Evolutionary conservation across 2,113 vertebrate species (phyloP).

Genomic region (Brachyhypopomus occidentalis): DNA sequence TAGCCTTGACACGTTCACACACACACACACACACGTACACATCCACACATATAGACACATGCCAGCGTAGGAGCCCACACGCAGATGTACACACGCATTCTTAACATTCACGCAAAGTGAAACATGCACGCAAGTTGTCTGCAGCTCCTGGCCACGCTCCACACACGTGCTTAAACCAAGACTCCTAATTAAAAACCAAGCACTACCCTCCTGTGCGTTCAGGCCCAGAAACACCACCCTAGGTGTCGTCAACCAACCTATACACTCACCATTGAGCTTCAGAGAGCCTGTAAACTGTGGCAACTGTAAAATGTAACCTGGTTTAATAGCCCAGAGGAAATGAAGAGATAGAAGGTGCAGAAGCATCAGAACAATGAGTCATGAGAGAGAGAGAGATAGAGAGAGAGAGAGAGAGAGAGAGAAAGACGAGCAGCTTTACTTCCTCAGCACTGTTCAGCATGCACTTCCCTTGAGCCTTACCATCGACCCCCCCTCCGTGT

Average conservation of each 20-base stretch:
- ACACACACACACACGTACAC: neutral
- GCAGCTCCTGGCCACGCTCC: neutral
- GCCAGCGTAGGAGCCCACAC: neutral
- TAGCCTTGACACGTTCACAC: neutral
- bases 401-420: neutral
- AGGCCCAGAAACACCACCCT: neutral
- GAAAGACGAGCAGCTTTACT: constrained; percentile 6
- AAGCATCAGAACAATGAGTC: neutral
- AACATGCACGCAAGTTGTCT: neutral
- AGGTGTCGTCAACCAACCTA: constrained; percentile 5
- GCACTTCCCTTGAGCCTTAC: constrained; percentile 49
- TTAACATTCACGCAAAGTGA: neutral
- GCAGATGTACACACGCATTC: neutral
- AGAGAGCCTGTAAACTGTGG: neutral
- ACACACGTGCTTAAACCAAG: neutral
- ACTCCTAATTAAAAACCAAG: no score
- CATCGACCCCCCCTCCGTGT: constrained; percentile 43
- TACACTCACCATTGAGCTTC: constrained; percentile 3
- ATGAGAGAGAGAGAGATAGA: neutral
- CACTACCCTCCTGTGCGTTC: neutral
- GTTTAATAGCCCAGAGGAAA: neutral
- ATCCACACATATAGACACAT: neutral
- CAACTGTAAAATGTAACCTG: constrained; percentile 21
- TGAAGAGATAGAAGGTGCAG: neutral
- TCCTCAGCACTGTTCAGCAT: constrained; percentile 54